phyloP scores from a whole-genome alignment of 2,113 vertebrate genomes.

The Bagarius yarrelli region DNA sequence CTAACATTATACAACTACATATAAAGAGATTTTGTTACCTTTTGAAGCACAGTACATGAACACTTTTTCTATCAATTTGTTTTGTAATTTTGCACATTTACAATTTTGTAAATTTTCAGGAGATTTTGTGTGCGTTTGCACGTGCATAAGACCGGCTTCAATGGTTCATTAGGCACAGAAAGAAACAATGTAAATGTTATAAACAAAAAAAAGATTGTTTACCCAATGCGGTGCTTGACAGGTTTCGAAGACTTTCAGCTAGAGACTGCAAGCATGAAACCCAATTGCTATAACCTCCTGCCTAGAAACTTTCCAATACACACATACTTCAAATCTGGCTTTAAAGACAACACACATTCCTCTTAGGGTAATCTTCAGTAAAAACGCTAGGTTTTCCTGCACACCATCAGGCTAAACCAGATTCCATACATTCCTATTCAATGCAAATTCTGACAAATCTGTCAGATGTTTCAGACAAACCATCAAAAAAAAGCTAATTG shows the following conservation, averaged over 20 bases:
- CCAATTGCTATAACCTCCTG: not conserved
- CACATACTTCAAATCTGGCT: not conserved
- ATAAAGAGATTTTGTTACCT: too few relatives aligned
- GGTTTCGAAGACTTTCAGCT: not conserved
- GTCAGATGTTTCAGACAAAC: too few relatives aligned
- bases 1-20: too few relatives aligned
- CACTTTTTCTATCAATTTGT: too few relatives aligned
- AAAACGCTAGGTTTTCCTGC: not conserved
- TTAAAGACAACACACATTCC: not conserved
- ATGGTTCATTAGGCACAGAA: not conserved
- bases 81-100: too few relatives aligned
- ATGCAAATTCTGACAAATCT: not conserved
- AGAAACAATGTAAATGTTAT: not conserved
- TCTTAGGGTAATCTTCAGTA: not conserved
- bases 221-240: not conserved
- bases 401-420: not conserved
- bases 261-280: not conserved
- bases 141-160: not conserved
- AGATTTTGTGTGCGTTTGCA: not conserved
- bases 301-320: not conserved
- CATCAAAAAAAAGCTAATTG: not conserved
- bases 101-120: too few relatives aligned
- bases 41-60: too few relatives aligned
- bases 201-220: slow-evolving; percentile 4
- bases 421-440: not conserved